Evolutionary conservation across 2,888 invertebrate species (phyloP).

Genomic region (Morpho helenor): DNA sequence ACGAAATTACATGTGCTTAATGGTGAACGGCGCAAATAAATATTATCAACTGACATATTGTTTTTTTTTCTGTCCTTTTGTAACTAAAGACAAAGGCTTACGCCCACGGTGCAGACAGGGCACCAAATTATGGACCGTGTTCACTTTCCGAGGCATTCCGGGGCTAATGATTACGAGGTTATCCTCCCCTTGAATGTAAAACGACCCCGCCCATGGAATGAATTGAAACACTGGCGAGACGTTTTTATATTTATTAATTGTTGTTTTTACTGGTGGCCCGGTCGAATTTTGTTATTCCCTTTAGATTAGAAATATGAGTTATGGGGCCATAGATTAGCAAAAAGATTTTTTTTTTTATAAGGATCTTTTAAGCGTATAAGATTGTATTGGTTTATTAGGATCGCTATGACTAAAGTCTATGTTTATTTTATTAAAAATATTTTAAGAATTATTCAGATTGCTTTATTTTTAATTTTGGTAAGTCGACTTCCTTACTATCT

Average conservation of each 20-base stretch:
- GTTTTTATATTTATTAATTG: slow-evolving; percentile 69
- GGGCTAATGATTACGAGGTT: slow-evolving; percentile 75
- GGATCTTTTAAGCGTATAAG: too few species aligned
- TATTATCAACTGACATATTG: slow-evolving; percentile 61
- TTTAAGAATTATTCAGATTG: too few species aligned
- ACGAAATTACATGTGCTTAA: slow-evolving; percentile 59
- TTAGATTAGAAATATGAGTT: slow-evolving; percentile 18
- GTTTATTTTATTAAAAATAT: too few species aligned
- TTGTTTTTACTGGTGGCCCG: slow-evolving; percentile 51
- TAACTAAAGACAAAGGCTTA: slow-evolving; percentile 69
- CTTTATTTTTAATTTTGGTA: too few species aligned
- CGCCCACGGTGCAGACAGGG: slow-evolving; percentile 65
- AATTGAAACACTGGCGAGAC: slow-evolving; percentile 71
- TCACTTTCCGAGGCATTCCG: slow-evolving; percentile 67
- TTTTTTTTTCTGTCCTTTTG: slow-evolving; percentile 56
- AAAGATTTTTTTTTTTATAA: background rate
- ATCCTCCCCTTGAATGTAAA: slow-evolving; percentile 79
- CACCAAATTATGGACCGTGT: slow-evolving; percentile 67
- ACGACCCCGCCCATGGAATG: slow-evolving; percentile 71
- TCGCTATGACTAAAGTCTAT: too few species aligned
- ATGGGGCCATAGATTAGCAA: slow-evolving; percentile 8
- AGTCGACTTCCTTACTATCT: too few species aligned
- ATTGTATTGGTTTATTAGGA: too few species aligned
- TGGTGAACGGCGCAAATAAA: slow-evolving; percentile 62
- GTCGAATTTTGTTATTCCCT: slow-evolving; percentile 36